These are phyloP conservation scores for Lasioglossum vierecki DNA, from an alignment of 2,888 invertebrate species.

Conservation along the genomic window DNA sequence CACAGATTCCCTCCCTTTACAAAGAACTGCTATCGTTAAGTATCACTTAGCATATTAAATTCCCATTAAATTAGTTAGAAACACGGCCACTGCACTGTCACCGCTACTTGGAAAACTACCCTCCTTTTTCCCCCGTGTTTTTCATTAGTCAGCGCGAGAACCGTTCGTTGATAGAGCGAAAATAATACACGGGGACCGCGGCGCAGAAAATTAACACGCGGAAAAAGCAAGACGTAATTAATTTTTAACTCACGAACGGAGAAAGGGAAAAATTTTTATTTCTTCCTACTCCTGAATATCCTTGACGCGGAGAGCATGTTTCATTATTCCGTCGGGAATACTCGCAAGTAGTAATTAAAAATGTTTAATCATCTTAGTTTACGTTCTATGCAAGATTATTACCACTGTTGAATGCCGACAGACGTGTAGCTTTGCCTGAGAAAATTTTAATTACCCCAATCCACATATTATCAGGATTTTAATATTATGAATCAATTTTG, in stretches of 20 bases:
- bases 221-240: conserved; percentile 9
- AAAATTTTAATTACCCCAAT: neutral
- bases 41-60: conserved; percentile 33
- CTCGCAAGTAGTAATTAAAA: neutral
- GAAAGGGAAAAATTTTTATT: neutral
- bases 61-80: conserved; percentile 26
- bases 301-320: neutral
- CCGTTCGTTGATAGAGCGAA: neutral
- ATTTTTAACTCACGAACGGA: neutral
- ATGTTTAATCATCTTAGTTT: neutral
- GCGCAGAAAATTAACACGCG: conserved; percentile 2
- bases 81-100: neutral
- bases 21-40: conserved; percentile 4
- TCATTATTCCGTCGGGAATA: neutral
- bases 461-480: neutral
- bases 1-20: neutral
- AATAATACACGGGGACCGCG: neutral
- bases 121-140: neutral
- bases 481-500: neutral
- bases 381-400: neutral
- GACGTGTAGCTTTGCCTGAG: no score
- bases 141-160: neutral
- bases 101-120: neutral
- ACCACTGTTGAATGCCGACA: neutral
- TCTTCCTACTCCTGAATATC: neutral